Evolutionary conservation across 1,140 invertebrate species (phyloP), one percentile per base, ranked within the genome.

Genomic region (Doryteuthis pealeii): DNA sequence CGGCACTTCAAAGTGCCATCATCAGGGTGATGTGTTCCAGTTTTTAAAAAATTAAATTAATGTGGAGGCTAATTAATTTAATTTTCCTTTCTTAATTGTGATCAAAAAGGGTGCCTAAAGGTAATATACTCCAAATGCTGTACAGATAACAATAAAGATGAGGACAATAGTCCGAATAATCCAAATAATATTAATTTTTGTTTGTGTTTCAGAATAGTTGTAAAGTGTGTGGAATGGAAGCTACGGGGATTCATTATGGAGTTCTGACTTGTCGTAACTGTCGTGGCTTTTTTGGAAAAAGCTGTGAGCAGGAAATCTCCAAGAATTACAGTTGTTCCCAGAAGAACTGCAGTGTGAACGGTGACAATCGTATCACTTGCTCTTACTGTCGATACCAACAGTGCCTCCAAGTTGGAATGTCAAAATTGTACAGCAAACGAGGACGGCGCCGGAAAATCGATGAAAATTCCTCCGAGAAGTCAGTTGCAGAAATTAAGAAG

Each of bases 351-450:
- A 62, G 18, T 22, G 54, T 62, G 6, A 5, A 22, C 18, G 54
- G 54, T 12, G 18, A 6, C 6, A 18, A 22, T 5, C 54, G 26
- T 6, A 5, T 22, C 22, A 62, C 5, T 62, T 62, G 54, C 18
- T 62, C 54, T 5, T 99, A 97, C 90, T 99, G 98, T 90, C 92
- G 97, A 81, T 92, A 99, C 84, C 96, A 99, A 91, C 99, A 99
- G 91, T 99, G 97, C 90, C 92, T 99, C 81, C 93, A 95, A 85
- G 91, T 99, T 75, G 98, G 98, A 85, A 99, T 99, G 98, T 98
- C 54, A 62, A 62, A 22, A 28, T 8, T 14, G 18, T 62, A 14
- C 10, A 62, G 10, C 12, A 62, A 62, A 62, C 54, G 54, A 15
- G 54, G 54, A 15, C 18, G 54, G 26, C 54, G 12, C 2, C 54